Conservation (phyloP, 2,113 vertebrate species). For the Xiphias gladius region DNA sequence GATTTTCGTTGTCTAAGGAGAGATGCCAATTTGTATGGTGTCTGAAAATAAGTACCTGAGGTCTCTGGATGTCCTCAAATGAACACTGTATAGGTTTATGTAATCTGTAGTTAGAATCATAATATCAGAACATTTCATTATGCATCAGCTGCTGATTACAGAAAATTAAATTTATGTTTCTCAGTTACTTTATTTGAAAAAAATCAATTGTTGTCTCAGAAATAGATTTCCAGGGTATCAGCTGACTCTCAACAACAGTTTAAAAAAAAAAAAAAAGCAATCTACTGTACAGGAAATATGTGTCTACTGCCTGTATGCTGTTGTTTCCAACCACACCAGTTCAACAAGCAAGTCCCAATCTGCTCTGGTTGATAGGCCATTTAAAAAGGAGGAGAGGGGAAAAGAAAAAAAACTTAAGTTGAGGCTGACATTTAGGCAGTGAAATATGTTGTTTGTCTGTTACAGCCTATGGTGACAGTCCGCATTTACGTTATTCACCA, state of each 20-base stretch:
- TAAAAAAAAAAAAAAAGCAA: too few species aligned
- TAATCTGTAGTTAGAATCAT: neutral
- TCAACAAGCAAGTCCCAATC: neutral
- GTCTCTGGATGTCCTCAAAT: neutral
- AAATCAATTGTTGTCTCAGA: too few species aligned
- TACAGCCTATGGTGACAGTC: too few species aligned
- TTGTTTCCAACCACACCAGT: neutral
- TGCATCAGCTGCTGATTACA: neutral
- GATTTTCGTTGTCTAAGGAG: slow-evolving; percentile 22
- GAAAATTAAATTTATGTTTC: too few species aligned
- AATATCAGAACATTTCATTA: neutral
- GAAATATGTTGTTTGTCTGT: too few species aligned
- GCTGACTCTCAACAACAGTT: too few species aligned
- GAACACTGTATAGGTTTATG: neutral
- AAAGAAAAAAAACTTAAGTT: too few species aligned
- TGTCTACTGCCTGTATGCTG: neutral
- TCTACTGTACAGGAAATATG: neutral
- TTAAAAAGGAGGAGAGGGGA: too few species aligned
- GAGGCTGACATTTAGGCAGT: too few species aligned
- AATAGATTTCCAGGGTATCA: too few species aligned
- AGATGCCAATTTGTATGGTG: slow-evolving; percentile 14
- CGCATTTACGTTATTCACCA: too few species aligned
- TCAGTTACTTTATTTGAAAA: too few species aligned
- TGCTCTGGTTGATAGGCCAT: neutral
- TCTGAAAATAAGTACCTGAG: slow-evolving; percentile 23